Conservation (phyloP, 2,113 vertebrate species). For the Sebastes fasciatus region DNA sequence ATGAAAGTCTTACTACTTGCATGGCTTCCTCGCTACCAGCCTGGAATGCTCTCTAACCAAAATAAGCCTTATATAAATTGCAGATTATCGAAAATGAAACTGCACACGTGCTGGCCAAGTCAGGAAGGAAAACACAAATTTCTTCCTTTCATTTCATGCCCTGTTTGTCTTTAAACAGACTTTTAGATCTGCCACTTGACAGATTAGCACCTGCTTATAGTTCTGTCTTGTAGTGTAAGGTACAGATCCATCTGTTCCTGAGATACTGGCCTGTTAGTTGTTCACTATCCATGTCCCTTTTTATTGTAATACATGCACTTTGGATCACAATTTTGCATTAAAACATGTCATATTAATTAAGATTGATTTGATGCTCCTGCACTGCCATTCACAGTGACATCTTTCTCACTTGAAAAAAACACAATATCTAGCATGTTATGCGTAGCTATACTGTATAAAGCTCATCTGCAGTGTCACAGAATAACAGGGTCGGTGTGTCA, state of each 20-base stretch:
- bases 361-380: not conserved
- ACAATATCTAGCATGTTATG: not conserved
- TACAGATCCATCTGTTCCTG: conserved; percentile 8
- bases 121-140: conserved; percentile 9
- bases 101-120: not conserved
- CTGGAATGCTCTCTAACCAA: conserved; percentile 5
- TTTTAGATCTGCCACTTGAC: not conserved
- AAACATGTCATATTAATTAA: not conserved
- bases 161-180: conserved; percentile 7
- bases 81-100: conserved; percentile 23
- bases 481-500: conserved; percentile 48
- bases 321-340: not conserved
- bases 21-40: not conserved
- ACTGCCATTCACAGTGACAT: not conserved
- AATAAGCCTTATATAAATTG: conserved; percentile 26
- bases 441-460: conserved; percentile 24
- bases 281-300: not conserved
- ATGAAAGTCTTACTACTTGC: not conserved
- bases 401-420: not conserved
- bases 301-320: not conserved
- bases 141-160: not conserved
- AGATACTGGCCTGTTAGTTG: not conserved
- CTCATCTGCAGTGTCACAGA: conserved; percentile 29
- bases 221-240: not conserved
- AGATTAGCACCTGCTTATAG: conserved; percentile 30